A percentile compares a stretch with the other conserved stretches of the same genome.
These are phyloP conservation scores for Glossosoma conforme DNA, from an alignment of 1,140 invertebrate species.

Conservation along the genomic window DNA sequence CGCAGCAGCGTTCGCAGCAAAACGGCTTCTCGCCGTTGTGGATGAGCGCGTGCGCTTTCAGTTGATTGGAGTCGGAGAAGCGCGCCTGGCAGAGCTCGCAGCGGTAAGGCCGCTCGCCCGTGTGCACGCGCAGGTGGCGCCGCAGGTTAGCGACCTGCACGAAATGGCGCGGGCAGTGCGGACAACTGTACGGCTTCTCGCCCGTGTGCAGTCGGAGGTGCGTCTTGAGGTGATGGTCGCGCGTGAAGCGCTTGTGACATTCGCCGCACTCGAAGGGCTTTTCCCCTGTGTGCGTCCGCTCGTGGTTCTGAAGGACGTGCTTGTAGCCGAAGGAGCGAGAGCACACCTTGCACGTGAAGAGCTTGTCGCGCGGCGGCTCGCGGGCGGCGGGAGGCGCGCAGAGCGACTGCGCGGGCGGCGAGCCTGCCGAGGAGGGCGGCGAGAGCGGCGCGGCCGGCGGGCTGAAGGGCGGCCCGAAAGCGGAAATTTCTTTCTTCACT, in stretches of 20 bases:
- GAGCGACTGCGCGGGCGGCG: constrained; percentile 42
- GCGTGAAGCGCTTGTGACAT: constrained; percentile 92
- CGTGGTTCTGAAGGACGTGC: constrained; percentile 93
- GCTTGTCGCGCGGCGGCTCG: constrained; percentile 65
- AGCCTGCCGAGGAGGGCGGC: constrained; percentile 45
- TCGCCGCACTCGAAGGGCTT: constrained; percentile 94
- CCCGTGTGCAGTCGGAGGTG: constrained; percentile 91
- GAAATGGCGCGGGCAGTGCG: constrained; percentile 85
- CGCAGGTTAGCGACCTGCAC: constrained; percentile 93
- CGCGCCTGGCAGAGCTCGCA: constrained; percentile 84
- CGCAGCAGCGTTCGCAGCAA: constrained; percentile 68
- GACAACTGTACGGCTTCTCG: constrained; percentile 89
- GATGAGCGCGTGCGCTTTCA: constrained; percentile 86
- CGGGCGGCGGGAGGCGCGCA: constrained; percentile 52
- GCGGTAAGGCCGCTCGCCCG: constrained; percentile 89
- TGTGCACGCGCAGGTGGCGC: constrained; percentile 90
- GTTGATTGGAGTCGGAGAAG: constrained; percentile 91
- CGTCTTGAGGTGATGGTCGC: constrained; percentile 93
- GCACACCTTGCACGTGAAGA: constrained; percentile 84
- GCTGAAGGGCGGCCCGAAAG: constrained; percentile 39
- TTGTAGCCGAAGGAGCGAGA: constrained; percentile 88
- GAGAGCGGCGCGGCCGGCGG: constrained; percentile 43
- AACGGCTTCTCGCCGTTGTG: constrained; percentile 89
- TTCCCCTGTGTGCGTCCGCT: constrained; percentile 93
- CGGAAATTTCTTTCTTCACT: constrained; percentile 27